Percentiles rank a stretch among this genome's conserved stretches.
Conservation (phyloP, 2,888 invertebrate genomes). For the Liodrosophila aerea region DNA sequence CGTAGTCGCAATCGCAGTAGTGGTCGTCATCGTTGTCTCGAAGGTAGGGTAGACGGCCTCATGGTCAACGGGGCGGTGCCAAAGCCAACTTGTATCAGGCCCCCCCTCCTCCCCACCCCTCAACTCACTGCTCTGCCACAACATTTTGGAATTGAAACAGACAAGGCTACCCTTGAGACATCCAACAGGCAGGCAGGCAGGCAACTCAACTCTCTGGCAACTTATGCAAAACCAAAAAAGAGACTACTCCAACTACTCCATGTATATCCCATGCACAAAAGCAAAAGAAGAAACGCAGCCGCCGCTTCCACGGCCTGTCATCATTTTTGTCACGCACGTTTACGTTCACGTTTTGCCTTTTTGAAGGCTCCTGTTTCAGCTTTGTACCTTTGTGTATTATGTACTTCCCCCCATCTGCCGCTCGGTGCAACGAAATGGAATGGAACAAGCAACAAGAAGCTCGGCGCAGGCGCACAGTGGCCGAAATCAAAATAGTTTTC, state of each 20-base stretch:
- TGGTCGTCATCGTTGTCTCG: slow-evolving; percentile 15
- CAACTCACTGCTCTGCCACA: slow-evolving; percentile 1
- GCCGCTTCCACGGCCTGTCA: slow-evolving; percentile 51
- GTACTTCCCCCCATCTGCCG: too few species aligned
- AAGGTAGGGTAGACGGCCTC: slow-evolving; percentile 60
- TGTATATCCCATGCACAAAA: neutral
- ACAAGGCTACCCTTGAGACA: slow-evolving; percentile 53
- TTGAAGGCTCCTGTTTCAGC: slow-evolving; percentile 57
- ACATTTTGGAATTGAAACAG: slow-evolving; percentile 49
- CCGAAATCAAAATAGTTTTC: neutral
- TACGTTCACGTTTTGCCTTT: slow-evolving; percentile 39
- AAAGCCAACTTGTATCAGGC: slow-evolving; percentile 8
- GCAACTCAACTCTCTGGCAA: slow-evolving; percentile 15
- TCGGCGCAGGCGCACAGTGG: neutral
- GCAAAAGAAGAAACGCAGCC: slow-evolving; percentile 29
- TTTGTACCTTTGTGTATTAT: neutral
- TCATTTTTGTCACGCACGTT: slow-evolving; percentile 76
- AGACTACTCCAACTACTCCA: neutral
- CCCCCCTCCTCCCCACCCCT: too few species aligned
- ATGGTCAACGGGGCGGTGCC: slow-evolving; percentile 68
- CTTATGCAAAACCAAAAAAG: slow-evolving; percentile 25
- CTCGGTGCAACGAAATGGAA: slow-evolving; percentile 8
- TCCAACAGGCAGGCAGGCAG: slow-evolving; percentile 14
- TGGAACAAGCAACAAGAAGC: slow-evolving; percentile 6
- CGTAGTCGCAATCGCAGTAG: slow-evolving; percentile 3